Conservation (phyloP, 2,113 vertebrate genomes). For the Amblyopsis rosae region DNA sequence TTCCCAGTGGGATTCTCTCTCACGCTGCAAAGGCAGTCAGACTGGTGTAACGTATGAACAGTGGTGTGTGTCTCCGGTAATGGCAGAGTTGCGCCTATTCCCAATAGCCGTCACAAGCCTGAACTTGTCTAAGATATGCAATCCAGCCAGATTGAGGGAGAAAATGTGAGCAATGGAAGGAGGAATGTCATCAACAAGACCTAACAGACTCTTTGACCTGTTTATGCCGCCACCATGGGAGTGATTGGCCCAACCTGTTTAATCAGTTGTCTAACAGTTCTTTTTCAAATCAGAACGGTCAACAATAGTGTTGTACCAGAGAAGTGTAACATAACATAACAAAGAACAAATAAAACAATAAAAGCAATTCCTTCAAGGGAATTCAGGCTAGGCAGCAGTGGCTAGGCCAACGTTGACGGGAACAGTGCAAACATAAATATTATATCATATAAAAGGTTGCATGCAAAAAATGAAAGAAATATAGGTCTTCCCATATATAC, state of each 20-base stretch:
- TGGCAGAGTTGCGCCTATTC: slow-evolving; percentile 44
- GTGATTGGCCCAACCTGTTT: slow-evolving; percentile 55
- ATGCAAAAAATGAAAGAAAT: no score
- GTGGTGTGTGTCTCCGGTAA: slow-evolving; percentile 13
- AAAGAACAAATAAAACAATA: no score
- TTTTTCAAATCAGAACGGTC: slow-evolving; percentile 8
- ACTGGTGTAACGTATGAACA: not conserved
- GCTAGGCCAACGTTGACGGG: no score
- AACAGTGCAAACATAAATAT: no score
- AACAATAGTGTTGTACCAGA: not conserved
- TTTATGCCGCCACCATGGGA: slow-evolving; percentile 48
- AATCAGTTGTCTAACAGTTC: slow-evolving; percentile 35
- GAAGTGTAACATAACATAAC: no score
- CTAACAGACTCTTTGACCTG: slow-evolving; percentile 73
- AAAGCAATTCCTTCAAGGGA: no score
- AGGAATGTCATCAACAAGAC: slow-evolving; percentile 80
- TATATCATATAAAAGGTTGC: no score
- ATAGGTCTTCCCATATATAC: no score
- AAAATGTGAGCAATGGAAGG: slow-evolving; percentile 78
- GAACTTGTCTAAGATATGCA: slow-evolving; percentile 76
- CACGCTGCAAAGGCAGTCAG: not conserved
- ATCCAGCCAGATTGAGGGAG: slow-evolving; percentile 74
- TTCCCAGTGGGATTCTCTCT: not conserved
- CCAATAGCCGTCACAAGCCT: slow-evolving; percentile 59
- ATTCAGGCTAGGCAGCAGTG: no score